Conservation (phyloP, 2,797 vertebrate genomes). For the Nyctalus aviator region DNA sequence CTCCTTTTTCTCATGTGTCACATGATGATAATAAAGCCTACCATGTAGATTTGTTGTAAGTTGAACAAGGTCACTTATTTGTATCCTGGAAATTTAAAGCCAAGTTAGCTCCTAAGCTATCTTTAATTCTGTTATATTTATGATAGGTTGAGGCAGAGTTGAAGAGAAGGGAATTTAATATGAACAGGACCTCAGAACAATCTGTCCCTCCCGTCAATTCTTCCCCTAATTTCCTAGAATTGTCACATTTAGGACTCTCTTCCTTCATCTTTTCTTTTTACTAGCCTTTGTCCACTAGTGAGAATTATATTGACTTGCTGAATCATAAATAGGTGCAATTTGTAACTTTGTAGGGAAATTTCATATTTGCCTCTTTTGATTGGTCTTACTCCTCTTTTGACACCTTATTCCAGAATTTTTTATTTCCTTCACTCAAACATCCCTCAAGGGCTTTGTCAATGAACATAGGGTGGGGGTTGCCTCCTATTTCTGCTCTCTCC, state of each 20-base stretch:
- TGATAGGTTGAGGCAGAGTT: background rate
- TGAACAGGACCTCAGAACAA: background rate
- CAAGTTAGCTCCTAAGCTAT: background rate
- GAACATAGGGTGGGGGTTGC: background rate
- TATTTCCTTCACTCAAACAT: background rate
- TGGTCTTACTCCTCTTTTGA: background rate
- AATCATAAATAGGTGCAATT: background rate
- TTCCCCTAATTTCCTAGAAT: slow-evolving; percentile 14
- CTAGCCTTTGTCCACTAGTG: background rate
- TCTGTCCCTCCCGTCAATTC: background rate
- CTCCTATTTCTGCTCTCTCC: background rate
- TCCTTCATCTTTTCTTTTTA: background rate
- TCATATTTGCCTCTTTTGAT: background rate
- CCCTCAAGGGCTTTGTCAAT: background rate
- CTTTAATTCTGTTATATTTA: background rate
- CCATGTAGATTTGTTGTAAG: background rate
- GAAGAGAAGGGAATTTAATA: background rate
- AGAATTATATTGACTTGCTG: slow-evolving; percentile 2
- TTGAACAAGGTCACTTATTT: background rate
- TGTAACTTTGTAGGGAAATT: background rate
- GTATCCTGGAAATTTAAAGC: slow-evolving; percentile 34
- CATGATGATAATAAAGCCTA: background rate
- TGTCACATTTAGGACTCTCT: background rate
- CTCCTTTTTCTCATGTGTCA: background rate
- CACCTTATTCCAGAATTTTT: slow-evolving; percentile 42